Evolutionary conservation across 2,888 invertebrate genomes (phyloP).

Genomic region (Lepidochrysops patricia): DNA sequence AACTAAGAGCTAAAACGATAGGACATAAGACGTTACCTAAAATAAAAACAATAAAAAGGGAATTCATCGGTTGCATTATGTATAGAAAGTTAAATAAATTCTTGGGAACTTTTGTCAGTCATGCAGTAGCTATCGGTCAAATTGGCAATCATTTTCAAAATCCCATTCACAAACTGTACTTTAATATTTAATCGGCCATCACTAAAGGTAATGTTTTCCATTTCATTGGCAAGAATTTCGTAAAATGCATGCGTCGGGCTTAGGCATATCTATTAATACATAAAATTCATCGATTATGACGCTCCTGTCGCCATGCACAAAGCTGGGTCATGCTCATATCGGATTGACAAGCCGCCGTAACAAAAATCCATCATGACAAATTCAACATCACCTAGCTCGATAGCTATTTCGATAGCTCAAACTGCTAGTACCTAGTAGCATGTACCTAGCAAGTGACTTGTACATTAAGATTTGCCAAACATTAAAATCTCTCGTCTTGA

Average conservation of each 20-base stretch:
- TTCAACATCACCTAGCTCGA: background rate
- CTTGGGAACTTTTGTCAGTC: constrained; percentile 54
- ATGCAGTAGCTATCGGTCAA: constrained; percentile 67
- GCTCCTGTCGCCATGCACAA: constrained; percentile 69
- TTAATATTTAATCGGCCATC: constrained; percentile 14
- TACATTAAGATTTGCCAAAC: background rate
- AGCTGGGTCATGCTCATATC: constrained; percentile 70
- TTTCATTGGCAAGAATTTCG: constrained; percentile 45
- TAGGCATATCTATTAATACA: constrained; percentile 69
- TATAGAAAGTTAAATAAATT: constrained; percentile 45
- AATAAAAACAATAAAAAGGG: constrained; percentile 11
- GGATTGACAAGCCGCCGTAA: constrained; percentile 33
- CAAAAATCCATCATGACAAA: constrained; percentile 4
- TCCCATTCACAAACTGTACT: constrained; percentile 11
- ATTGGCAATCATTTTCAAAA: constrained; percentile 25
- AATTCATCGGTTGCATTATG: constrained; percentile 13
- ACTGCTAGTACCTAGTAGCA: background rate
- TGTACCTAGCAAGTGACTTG: background rate
- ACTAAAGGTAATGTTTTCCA: constrained; percentile 26
- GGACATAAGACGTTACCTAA: constrained; percentile 12
- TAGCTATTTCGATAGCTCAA: background rate
- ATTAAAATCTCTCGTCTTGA: background rate
- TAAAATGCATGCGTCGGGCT: constrained; percentile 69
- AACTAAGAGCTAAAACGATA: constrained; percentile 13
- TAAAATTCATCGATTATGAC: constrained; percentile 65